A percentile compares a stretch with the other conserved stretches of the same genome.
These are phyloP conservation scores for Achroia grisella DNA, from an alignment of 1,140 invertebrate species.

Conservation along the genomic window DNA sequence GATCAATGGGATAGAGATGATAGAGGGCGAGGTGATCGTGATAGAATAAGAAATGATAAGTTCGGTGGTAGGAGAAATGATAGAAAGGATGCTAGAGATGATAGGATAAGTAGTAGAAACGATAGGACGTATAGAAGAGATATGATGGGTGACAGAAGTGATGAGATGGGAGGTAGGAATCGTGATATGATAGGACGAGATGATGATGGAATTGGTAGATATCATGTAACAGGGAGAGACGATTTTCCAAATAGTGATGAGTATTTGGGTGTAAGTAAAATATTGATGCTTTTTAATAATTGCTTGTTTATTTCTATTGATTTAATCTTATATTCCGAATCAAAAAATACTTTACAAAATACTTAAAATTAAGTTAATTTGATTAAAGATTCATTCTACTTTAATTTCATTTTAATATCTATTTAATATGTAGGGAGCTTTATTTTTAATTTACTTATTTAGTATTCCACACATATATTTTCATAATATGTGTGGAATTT, in stretches of 20 bases:
- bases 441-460: too few species aligned
- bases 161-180: constrained; percentile 12
- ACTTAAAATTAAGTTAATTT: too few species aligned
- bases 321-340: too few species aligned
- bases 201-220: constrained; percentile 8
- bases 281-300: too few species aligned
- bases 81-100: constrained; percentile 16
- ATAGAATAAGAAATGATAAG: constrained; percentile 7
- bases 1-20: constrained; percentile 25
- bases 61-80: constrained; percentile 11
- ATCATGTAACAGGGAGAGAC: constrained; percentile 28
- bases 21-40: constrained; percentile 14
- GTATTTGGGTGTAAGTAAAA: constrained; percentile 35
- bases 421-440: too few species aligned
- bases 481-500: too few species aligned
- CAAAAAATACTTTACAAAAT: too few species aligned
- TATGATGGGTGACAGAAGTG: constrained; percentile 20
- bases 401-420: too few species aligned
- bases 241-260: constrained; percentile 36
- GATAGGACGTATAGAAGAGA: constrained; percentile 11
- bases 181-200: background rate
- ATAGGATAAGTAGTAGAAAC: constrained; percentile 12
- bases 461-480: too few species aligned
- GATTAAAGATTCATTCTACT: too few species aligned
- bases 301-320: too few species aligned